A percentile compares a stretch with the other conserved stretches of the same genome.
phyloP scores from a whole-genome alignment of 2,888 invertebrate species.

The Leptinotarsa peninsularis region DNA sequence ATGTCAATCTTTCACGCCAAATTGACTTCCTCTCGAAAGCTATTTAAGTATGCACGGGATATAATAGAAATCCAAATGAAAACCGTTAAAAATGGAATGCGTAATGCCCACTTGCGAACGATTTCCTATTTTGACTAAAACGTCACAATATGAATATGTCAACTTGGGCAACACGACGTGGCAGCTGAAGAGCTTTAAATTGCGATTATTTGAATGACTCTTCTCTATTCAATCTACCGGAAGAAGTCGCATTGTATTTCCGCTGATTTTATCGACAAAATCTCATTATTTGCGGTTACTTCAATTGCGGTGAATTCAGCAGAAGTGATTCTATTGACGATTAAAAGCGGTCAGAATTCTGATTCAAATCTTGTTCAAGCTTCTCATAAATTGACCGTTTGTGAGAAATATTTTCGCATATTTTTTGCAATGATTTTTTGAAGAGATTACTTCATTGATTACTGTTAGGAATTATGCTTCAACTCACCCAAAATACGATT shows the following conservation, averaged over 20 bases:
- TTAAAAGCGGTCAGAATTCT: slow-evolving; percentile 5
- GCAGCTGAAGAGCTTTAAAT: slow-evolving; percentile 42
- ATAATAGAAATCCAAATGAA: slow-evolving; percentile 42
- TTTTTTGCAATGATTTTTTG: not conserved
- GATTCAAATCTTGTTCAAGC: not conserved
- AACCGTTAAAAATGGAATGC: slow-evolving; percentile 46
- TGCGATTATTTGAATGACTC: slow-evolving; percentile 45
- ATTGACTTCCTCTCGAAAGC: slow-evolving; percentile 57
- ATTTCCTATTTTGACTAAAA: slow-evolving; percentile 58
- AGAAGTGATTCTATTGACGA: slow-evolving; percentile 11
- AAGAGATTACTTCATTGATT: not conserved
- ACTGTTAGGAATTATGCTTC: too few relatives aligned
- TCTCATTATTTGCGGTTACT: slow-evolving; percentile 41
- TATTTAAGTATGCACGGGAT: slow-evolving; percentile 45
- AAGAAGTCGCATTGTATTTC: slow-evolving; percentile 45
- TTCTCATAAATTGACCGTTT: slow-evolving; percentile 18
- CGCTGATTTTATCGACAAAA: slow-evolving; percentile 48
- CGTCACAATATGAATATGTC: slow-evolving; percentile 58
- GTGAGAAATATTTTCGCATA: not conserved
- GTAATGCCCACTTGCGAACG: slow-evolving; percentile 47
- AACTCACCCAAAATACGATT: too few relatives aligned
- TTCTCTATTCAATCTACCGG: slow-evolving; percentile 47
- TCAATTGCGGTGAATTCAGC: slow-evolving; percentile 12
- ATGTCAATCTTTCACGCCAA: slow-evolving; percentile 60
- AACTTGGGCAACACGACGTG: slow-evolving; percentile 43